Evolutionary conservation across 2,113 vertebrate species (phyloP).

Genomic region (Hippocampus abdominalis): DNA sequence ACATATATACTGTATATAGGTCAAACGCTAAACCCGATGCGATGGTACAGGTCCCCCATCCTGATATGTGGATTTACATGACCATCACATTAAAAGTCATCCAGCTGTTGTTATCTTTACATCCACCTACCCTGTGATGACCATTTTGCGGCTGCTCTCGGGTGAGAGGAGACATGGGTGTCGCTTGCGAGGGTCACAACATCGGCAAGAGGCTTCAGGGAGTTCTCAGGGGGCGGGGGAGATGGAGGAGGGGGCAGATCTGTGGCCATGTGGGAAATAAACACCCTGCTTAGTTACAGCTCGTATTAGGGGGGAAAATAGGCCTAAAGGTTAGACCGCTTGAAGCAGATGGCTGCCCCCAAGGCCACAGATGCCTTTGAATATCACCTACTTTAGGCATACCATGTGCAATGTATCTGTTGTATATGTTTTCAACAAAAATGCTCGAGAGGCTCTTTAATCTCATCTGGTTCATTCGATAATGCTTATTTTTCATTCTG

Average conservation of each 20-base stretch:
- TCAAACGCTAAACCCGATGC: conserved; percentile 28
- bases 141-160: conserved; percentile 50
- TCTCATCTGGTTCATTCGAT: background rate
- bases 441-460: background rate
- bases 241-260: conserved; percentile 84
- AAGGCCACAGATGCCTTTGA: no score
- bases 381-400: no score
- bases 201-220: conserved; percentile 56
- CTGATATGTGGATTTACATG: conserved; percentile 33
- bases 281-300: background rate
- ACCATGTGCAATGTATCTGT: background rate
- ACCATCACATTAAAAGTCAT: conserved; percentile 36
- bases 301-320: background rate
- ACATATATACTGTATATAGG: conserved; percentile 45
- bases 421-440: background rate
- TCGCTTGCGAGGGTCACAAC: conserved; percentile 52
- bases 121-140: conserved; percentile 43
- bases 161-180: conserved; percentile 45
- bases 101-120: conserved; percentile 25
- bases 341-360: background rate
- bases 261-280: conserved; percentile 43
- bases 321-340: no score
- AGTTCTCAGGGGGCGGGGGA: conserved; percentile 74
- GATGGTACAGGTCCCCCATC: background rate
- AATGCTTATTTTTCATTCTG: background rate